phyloP scores from a whole-genome alignment of 2,797 vertebrate genomes.

The Diplodus sargus region DNA sequence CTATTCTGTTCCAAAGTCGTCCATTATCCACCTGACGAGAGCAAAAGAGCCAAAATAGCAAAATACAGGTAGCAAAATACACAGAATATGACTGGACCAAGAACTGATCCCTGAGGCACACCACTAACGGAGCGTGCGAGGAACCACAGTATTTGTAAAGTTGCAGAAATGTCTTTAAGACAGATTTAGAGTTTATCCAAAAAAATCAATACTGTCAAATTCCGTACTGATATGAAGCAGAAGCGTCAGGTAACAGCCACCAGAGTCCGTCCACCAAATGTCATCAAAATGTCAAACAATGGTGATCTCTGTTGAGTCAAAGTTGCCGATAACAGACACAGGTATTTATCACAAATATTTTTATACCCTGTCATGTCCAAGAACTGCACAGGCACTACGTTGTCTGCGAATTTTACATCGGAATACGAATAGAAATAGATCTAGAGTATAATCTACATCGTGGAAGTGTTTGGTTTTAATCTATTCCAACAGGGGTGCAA shows the following conservation, averaged over 20 bases:
- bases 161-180: neutral
- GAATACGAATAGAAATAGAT: neutral
- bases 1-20: neutral
- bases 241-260: neutral
- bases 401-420: neutral
- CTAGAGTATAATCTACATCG: too few relatives aligned
- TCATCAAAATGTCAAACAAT: neutral
- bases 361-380: neutral
- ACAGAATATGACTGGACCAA: neutral
- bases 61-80: neutral
- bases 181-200: neutral
- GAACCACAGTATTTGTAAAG: neutral
- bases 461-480: too few relatives aligned
- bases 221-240: neutral
- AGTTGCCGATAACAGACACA: neutral
- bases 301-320: neutral
- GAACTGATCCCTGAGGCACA: constrained; percentile 13
- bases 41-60: neutral
- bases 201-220: constrained; percentile 19
- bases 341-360: neutral
- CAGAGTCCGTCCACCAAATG: neutral
- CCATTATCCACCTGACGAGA: neutral
- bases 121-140: neutral
- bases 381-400: neutral
- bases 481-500: neutral